Evolutionary conservation across 2,113 vertebrate genomes (phyloP).

Genomic region (Poicephalus meyeri): DNA sequence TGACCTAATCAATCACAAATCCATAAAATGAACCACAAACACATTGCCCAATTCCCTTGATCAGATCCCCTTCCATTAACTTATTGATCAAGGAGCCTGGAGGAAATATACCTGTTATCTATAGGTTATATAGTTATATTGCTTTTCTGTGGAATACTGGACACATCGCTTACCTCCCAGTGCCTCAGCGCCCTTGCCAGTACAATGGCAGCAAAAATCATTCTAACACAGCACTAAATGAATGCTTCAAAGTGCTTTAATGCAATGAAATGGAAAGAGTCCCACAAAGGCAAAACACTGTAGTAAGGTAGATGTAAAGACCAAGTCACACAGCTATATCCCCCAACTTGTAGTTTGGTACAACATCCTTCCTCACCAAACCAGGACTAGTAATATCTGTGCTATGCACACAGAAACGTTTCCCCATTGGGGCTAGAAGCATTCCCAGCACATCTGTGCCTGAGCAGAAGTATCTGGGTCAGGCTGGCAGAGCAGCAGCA

Average conservation of each 20-base stretch:
- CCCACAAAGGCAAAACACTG: background rate
- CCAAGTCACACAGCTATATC: background rate
- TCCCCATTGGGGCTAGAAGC: background rate
- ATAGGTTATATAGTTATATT: background rate
- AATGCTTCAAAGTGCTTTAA: background rate
- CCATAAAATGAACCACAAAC: background rate
- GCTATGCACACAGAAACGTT: background rate
- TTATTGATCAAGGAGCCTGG: background rate
- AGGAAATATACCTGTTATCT: background rate
- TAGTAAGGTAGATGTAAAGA: background rate
- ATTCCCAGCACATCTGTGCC: slow-evolving; percentile 6
- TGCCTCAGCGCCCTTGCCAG: background rate
- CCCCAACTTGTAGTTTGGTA: background rate
- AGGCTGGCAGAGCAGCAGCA: background rate
- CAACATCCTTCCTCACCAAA: background rate
- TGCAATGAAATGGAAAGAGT: background rate
- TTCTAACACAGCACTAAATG: background rate
- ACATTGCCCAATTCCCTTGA: background rate
- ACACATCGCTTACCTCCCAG: background rate
- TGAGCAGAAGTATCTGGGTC: slow-evolving; percentile 4
- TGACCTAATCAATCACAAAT: background rate
- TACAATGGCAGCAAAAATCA: background rate
- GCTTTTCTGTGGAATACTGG: background rate
- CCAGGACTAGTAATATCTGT: background rate
- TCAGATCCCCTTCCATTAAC: background rate